phyloP scores from a whole-genome alignment of 1,140 invertebrate species.

The Caenorhabditis elegans region WBcel235 BX284603.4:5773501-5774000 shows the following conservation, averaged over 20 bases:
- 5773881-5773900: background rate
- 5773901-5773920: slow-evolving; percentile 62
- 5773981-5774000: slow-evolving; percentile 50
- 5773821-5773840: slow-evolving; percentile 62
- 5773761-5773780: slow-evolving; percentile 46
- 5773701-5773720: no score
- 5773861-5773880: background rate
- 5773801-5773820: slow-evolving; percentile 65
- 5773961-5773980: slow-evolving; percentile 60
- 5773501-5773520: slow-evolving; percentile 48
- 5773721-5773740: no score
- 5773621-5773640: no score
- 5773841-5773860: slow-evolving; percentile 58
- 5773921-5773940: slow-evolving; percentile 65
- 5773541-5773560: slow-evolving; percentile 52
- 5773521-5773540: slow-evolving; percentile 51
- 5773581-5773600: slow-evolving; percentile 47
- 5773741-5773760: no score
- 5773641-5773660: no score
- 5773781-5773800: slow-evolving; percentile 59
- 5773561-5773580: slow-evolving; percentile 54
- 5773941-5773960: slow-evolving; percentile 55
- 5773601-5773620: no score
- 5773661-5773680: no score
- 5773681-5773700: no score